Base-by-base conservation (phyloP, 2,113 vertebrate genomes). In the Tachycineta bicolor region DNA sequence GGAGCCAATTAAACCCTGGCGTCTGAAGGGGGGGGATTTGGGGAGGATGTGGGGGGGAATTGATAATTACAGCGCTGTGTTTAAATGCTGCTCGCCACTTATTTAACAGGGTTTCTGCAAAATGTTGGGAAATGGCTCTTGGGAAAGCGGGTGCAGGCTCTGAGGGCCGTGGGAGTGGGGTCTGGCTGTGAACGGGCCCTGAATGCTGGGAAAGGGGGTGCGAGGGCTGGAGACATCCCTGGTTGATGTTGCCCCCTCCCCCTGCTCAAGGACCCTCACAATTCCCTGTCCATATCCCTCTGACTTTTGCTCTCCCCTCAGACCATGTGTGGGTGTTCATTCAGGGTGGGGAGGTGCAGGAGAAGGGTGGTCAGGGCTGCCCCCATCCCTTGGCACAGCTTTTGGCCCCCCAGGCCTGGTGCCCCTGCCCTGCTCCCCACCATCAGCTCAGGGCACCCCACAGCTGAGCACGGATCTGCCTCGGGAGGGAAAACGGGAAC, bases 401-500 rank as follows among this genome's bases (percentile, higher is more conserved):
- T 46, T 53, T 6, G 5, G 2, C 4, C 5, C 24, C 29, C 20
- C 22, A 43, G 34, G 4, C 12, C 41, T n/a, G 1, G 1, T 3
- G 1, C 1, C 62, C 16, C 37, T 63, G 16, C 34, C 43, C 34
- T 65, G 19, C 20, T 67, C 33, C 47, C 59, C 11, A 0, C 2
- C 4, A 2, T 29, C 31, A 31, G 24, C 58, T 56, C 1, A 7
- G 47, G 34, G 62, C 60, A 43, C 29, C 46, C 65, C 17, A 3
- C 4, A 13, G 28, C 46, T 3, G 2, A 5, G 46, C 17, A 4
- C 0, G 0, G 67, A 52, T 43, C 63, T 60, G 20, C 10, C 24
- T 49, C 0, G 0, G 1, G 1, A 8, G 31, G 3, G 12, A 9
- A 81, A 78, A 62, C 0, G 0, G 59, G 31, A 24, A 9, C 37